These are phyloP conservation scores for Procambarus virginalis DNA, from an alignment of 1,140 invertebrate species.

Conservation along the genomic window DNA sequence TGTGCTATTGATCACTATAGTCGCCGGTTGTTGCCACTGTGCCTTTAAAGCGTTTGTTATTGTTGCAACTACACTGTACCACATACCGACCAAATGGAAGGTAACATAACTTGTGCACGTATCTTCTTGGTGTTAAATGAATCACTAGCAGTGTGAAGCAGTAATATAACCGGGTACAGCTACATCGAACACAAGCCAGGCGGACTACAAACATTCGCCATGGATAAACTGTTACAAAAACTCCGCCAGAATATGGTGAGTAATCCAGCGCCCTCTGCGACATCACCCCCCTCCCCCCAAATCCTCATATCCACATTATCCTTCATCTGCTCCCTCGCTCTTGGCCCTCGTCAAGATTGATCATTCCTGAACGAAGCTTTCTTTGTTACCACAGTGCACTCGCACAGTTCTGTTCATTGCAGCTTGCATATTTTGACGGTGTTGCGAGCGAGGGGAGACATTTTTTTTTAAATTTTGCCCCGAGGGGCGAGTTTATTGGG, in stretches of 20 bases:
- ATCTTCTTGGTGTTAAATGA: background rate
- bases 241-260: conserved; percentile 55
- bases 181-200: background rate
- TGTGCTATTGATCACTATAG: background rate
- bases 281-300: too few species aligned
- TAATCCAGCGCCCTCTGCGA: background rate
- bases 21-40: conserved; percentile 15
- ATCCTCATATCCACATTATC: too few species aligned
- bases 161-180: background rate
- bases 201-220: background rate
- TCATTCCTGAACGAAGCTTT: too few species aligned
- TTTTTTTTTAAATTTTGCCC: too few species aligned
- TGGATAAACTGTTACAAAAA: conserved; percentile 50
- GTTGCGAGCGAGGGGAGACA: too few species aligned
- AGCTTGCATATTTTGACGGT: too few species aligned
- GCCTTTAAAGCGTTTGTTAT: conserved; percentile 33
- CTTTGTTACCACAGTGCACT: too few species aligned
- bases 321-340: too few species aligned
- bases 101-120: background rate
- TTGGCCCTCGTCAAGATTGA: too few species aligned
- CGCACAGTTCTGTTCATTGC: too few species aligned
- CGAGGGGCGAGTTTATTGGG: too few species aligned
- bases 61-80: conserved; percentile 4
- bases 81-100: background rate
- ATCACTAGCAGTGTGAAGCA: background rate